A percentile compares a stretch with the other conserved stretches of the same genome.
Evolutionary conservation across 1,140 invertebrate species (phyloP).

Genomic region (Caenorhabditis inopinata): DNA sequence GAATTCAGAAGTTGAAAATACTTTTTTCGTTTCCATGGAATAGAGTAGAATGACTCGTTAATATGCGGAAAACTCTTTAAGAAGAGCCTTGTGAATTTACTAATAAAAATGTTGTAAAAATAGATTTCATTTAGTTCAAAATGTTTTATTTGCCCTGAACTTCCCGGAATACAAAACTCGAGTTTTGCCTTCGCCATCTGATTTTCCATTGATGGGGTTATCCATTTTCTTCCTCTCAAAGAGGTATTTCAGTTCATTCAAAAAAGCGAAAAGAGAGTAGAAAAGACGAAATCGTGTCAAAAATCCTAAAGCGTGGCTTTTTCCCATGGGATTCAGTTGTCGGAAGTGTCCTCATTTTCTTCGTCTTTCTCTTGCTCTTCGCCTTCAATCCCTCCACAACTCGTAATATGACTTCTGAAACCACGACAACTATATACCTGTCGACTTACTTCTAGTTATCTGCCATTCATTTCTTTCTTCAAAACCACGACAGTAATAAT

Average conservation of each 20-base stretch:
- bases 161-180: too few relatives aligned
- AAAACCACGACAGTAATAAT: conserved; percentile 21
- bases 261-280: background rate
- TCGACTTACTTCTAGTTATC: conserved; percentile 13
- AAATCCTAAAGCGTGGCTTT: background rate
- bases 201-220: too few relatives aligned
- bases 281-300: background rate
- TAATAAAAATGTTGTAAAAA: too few relatives aligned
- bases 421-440: background rate
- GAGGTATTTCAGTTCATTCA: background rate
- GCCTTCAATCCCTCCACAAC: background rate
- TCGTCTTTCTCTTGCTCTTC: background rate
- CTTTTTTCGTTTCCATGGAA: too few relatives aligned
- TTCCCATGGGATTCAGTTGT: conserved; percentile 32
- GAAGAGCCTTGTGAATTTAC: too few relatives aligned
- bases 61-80: too few relatives aligned
- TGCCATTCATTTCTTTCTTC: background rate
- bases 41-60: too few relatives aligned
- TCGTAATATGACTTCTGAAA: conserved; percentile 5
- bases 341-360: conserved; percentile 9
- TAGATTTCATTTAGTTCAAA: too few relatives aligned
- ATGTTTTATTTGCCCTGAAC: too few relatives aligned
- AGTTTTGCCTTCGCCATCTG: too few relatives aligned
- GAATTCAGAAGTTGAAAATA: too few relatives aligned
- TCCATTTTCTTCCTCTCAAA: too few relatives aligned